Percentiles rank a stretch among this genome's conserved stretches.
phyloP scores from a whole-genome alignment of 2,797 vertebrate genomes.

The Esox lucius region DNA sequence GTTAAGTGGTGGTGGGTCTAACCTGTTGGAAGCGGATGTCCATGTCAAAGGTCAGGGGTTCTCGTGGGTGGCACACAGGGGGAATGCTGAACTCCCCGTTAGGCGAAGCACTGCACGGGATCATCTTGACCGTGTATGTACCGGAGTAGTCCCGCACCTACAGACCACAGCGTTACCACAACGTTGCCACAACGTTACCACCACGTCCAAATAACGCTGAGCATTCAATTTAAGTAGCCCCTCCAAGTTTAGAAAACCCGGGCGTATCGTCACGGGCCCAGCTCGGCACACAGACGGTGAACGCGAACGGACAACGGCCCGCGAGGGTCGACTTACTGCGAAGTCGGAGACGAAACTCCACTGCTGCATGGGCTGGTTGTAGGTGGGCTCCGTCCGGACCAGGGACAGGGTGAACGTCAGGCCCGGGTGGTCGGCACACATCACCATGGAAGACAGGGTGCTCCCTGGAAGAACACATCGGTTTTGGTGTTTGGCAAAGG shows the following conservation, averaged over 20 bases:
- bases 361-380: constrained; percentile 85
- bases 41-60: constrained; percentile 82
- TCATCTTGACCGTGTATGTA: constrained; percentile 81
- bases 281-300: too few species aligned
- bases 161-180: constrained; percentile 7
- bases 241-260: too few species aligned
- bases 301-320: too few species aligned
- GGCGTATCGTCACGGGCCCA: too few species aligned
- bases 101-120: constrained; percentile 79
- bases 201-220: background rate
- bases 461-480: constrained; percentile 69
- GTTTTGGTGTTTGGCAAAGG: constrained; percentile 36
- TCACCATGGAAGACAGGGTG: constrained; percentile 78
- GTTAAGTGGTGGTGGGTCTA: constrained; percentile 9
- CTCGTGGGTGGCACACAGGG: constrained; percentile 79
- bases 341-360: constrained; percentile 86
- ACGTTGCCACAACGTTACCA: background rate
- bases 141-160: constrained; percentile 86
- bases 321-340: constrained; percentile 69
- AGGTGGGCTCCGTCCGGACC: constrained; percentile 79
- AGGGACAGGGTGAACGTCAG: constrained; percentile 81
- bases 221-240: too few species aligned
- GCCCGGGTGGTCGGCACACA: constrained; percentile 80
- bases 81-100: constrained; percentile 80
- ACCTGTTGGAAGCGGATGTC: constrained; percentile 90